A percentile compares a stretch with the other conserved stretches of the same genome.
Evolutionary conservation across 2,113 vertebrate species (phyloP).

Genomic region (Uria aalge): DNA sequence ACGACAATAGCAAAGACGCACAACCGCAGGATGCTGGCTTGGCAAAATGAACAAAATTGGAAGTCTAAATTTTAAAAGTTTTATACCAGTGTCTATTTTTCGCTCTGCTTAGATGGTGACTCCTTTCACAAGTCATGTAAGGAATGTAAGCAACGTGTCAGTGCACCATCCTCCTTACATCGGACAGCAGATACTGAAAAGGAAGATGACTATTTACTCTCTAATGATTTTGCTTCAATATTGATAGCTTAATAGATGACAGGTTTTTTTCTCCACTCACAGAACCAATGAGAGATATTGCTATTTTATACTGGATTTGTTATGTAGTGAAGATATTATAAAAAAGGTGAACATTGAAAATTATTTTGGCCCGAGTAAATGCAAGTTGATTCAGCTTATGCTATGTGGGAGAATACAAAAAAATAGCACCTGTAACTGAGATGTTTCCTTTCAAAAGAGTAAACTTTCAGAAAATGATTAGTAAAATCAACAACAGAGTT

Average conservation of each 20-base stretch:
- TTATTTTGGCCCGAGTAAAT: background rate
- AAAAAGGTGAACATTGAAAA: background rate
- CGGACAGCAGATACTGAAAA: background rate
- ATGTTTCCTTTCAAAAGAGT: background rate
- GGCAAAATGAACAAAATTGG: background rate
- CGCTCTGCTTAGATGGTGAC: background rate
- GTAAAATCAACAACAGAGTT: background rate
- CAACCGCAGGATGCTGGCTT: background rate
- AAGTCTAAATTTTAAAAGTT: background rate
- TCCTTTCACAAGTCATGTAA: background rate
- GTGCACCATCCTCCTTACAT: background rate
- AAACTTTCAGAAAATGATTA: background rate
- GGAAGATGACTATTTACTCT: background rate
- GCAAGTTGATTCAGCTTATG: background rate
- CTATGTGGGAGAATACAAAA: background rate
- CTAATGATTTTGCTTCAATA: background rate
- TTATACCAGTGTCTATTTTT: background rate
- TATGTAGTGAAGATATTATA: accelerated
- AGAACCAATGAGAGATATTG: background rate
- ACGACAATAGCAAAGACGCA: background rate
- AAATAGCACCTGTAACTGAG: background rate
- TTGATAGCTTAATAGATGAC: background rate
- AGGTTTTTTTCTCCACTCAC: background rate
- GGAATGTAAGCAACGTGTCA: background rate
- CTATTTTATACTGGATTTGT: background rate